Evolutionary conservation across 2,888 invertebrate genomes (phyloP).

Genomic region (Drosophila pullipes): DNA sequence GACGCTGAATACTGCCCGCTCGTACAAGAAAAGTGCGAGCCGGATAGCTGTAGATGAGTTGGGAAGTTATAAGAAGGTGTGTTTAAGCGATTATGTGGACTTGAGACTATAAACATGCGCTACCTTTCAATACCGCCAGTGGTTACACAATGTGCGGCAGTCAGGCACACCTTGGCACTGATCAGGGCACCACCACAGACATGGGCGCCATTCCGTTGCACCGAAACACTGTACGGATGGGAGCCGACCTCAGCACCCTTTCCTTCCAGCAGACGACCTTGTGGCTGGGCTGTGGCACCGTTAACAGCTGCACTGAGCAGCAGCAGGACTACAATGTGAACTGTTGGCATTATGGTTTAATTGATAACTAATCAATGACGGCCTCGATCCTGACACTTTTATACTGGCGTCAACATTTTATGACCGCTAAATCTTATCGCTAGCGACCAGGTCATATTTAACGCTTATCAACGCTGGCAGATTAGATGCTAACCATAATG

Average conservation of each 20-base stretch:
- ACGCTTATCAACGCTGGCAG: conserved; percentile 30
- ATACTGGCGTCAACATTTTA: conserved; percentile 53
- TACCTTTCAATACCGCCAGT: conserved; percentile 67
- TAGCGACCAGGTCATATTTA: conserved; percentile 20
- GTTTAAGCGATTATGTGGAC: neutral
- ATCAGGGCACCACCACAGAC: conserved; percentile 79
- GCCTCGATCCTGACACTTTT: conserved; percentile 35
- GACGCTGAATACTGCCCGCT: conserved; percentile 82
- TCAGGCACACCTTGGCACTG: conserved; percentile 60
- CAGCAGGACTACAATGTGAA: conserved; percentile 12
- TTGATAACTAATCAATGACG: conserved; percentile 32
- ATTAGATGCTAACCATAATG: conserved; percentile 39
- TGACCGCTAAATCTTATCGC: conserved; percentile 61
- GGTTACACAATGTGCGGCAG: conserved; percentile 83
- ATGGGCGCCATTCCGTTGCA: conserved; percentile 71
- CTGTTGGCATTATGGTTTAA: conserved; percentile 25
- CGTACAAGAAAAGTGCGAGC: conserved; percentile 73
- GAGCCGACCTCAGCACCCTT: conserved; percentile 76
- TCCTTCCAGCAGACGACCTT: conserved; percentile 72
- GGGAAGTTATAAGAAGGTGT: neutral
- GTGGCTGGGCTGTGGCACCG: conserved; percentile 2
- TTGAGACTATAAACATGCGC: neutral
- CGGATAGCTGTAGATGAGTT: conserved; percentile 61
- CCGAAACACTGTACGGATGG: conserved; percentile 84
- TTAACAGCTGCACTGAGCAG: conserved; percentile 7